Percentiles rank a stretch among this genome's conserved stretches.
Conservation (phyloP, 2,888 invertebrate species). For the Marronus borbonicus region DNA sequence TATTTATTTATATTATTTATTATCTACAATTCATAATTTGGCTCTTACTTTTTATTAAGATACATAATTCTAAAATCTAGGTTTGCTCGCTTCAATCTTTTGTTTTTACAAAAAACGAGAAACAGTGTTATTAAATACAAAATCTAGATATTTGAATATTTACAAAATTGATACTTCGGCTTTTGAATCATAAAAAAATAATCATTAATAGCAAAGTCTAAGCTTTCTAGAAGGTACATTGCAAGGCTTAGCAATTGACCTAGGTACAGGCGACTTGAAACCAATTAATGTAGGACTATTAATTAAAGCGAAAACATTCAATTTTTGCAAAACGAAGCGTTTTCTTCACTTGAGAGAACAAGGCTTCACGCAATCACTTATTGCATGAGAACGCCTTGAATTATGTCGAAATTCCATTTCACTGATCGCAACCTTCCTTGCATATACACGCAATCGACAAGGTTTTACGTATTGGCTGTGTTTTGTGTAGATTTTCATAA, state of each 20-base stretch:
- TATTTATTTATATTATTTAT: too few relatives aligned
- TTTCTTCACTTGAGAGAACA: slow-evolving; percentile 19
- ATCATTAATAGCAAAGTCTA: too few relatives aligned
- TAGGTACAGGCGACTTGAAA: background rate
- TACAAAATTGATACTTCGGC: too few relatives aligned
- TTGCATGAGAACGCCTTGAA: slow-evolving; percentile 35
- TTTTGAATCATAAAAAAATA: too few relatives aligned
- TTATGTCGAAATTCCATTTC: slow-evolving; percentile 34
- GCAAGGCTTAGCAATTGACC: background rate
- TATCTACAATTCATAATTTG: too few relatives aligned
- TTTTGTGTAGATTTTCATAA: slow-evolving; percentile 6
- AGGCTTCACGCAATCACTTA: slow-evolving; percentile 30
- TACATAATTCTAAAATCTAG: too few relatives aligned
- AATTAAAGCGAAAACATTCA: slow-evolving; percentile 17
- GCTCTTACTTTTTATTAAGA: too few relatives aligned
- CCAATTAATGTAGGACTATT: background rate
- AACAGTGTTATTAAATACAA: too few relatives aligned
- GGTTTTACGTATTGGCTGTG: slow-evolving; percentile 7
- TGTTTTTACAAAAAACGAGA: too few relatives aligned
- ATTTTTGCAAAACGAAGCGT: slow-evolving; percentile 12
- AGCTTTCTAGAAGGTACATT: background rate
- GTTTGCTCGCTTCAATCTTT: too few relatives aligned
- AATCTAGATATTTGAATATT: too few relatives aligned
- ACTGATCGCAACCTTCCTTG: slow-evolving; percentile 26
- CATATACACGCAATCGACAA: slow-evolving; percentile 14